Evolutionary conservation across 1,140 invertebrate genomes (phyloP), one percentile per base, ranked within the genome.

Genomic region (Meloidogyne exigua): DNA sequence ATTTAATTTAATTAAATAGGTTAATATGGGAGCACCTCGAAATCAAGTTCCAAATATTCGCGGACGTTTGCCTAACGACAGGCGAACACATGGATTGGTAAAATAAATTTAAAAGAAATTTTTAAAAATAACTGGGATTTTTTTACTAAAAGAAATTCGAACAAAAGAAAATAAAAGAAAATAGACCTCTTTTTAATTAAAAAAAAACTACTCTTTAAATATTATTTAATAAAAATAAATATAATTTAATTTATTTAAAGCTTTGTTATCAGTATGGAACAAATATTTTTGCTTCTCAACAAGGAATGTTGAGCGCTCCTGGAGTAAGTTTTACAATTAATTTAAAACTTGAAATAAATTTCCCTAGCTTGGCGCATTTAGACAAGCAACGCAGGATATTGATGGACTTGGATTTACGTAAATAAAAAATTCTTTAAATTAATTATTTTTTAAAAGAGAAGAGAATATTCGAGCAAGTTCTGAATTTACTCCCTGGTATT

Each of bases 211-310:
- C 28, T 32, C 7, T 32, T 32, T 3, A 32, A 3, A 3, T 3
- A 32, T 3, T 7, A 44, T 15, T 25, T 0, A 28, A 28, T 23
- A 15, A 13, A 42, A 42, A 18, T 39, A 18, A 23, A 44, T 44
- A 64, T 42, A n/a, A n/a, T n/a, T n/a, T n/a, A n/a, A n/a, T n/a
- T n/a, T 26, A 23, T 68, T 15, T 57, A 70, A 63, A 57, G 49
- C 72, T 87, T 0, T 87, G 84, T 80, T 87, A 86, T 71, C 95
- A 97, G 88, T 94, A 94, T 66, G 95, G 95, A 68, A 92, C 92
- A 68, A 96, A 96, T 90, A 93, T 94, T 84, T 92, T 94, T 63
- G 93, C 94, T 10, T 92, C 92, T 0, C 93, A 95, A 86, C 86
- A 88, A 15, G 95, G 95, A 21, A 92, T 94, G 84, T 32, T 62